A percentile compares a stretch with the other conserved stretches of the same genome.
Conservation (phyloP, 2,113 vertebrate genomes). For the Sturnus vulgaris region DNA sequence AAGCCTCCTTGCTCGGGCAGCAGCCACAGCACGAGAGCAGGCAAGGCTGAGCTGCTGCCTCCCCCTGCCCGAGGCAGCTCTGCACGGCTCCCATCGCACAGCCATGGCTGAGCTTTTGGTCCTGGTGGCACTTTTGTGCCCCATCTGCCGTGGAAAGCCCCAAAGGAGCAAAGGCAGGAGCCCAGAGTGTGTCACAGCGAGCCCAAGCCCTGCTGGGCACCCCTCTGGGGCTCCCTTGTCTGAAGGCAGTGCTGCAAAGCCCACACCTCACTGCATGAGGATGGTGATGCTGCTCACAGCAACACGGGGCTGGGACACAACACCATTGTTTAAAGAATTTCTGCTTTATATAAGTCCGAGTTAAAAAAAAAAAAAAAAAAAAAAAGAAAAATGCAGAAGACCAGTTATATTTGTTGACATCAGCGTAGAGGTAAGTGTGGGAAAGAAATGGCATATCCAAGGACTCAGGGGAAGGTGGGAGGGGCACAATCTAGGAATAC, state of each 20-base stretch:
- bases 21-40: background rate
- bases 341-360: background rate
- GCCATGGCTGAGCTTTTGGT: rapidly evolving
- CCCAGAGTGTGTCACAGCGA: rapidly evolving
- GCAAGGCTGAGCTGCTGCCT: background rate
- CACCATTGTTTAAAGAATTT: background rate
- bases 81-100: background rate
- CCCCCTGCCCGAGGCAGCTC: background rate
- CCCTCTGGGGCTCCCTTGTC: background rate
- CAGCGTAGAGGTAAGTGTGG: background rate
- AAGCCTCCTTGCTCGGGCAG: background rate
- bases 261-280: background rate
- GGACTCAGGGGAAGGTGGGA: background rate
- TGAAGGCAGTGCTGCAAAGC: background rate
- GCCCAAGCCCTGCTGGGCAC: background rate
- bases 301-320: background rate
- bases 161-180: background rate
- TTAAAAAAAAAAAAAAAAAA: no score
- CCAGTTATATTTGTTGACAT: background rate
- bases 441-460: background rate
- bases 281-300: rapidly evolving
- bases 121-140: rapidly evolving
- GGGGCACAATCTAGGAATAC: background rate
- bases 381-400: background rate
- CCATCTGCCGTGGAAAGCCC: background rate